Base-by-base conservation (phyloP, 2,797 vertebrate species). In the Squalus acanthias region DNA sequence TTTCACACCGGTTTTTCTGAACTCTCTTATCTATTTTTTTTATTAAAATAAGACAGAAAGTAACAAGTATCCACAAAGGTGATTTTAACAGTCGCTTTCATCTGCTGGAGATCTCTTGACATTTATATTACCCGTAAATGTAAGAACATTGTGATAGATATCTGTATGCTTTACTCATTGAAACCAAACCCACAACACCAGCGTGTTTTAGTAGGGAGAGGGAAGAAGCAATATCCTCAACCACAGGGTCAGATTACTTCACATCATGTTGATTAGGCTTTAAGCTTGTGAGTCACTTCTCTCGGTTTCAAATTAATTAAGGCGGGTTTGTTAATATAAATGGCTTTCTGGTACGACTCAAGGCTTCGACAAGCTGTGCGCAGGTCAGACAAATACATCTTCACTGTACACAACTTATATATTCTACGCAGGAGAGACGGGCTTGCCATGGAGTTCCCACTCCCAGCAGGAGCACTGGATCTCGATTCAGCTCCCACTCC, bases 21-120 rank as follows among this genome's bases (percentile, higher is more conserved):
- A 76, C 94, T 57, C 65, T 72, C 69, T 76, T 95, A 95, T 95
- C 91, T 69, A 9, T 53, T 3, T 17, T 57, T 65, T 70, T 29
- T 53, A 22, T 46, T 8, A 70, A 95, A 95, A 26, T 70, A 72
- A 53, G 26, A 74, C 46, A 74, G 69, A 95, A 57, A 74, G 94
- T 74, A 53, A 95, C 46, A 95, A 74, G 13, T n/a, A 76, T 95
- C 6, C 69, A 7, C 67, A 26, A 95, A 53, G 26, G 1, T 76
- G 1, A 95, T 57, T 17, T 74, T 10, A 57, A 33, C 94, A 26
- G 72, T 6, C 2, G 26, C 70, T 95, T 26, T 95, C 94, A 76
- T 95, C 70, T 95, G 70, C 50, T 95, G 29, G 50, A 57, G 70
- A 74, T 95, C 50, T 95, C 46, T 17, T 95, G 94, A 76, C 94